A percentile compares a stretch with the other conserved stretches of the same genome.
phyloP scores from a whole-genome alignment of 2,888 invertebrate genomes.

The Apoda limacodes region DNA sequence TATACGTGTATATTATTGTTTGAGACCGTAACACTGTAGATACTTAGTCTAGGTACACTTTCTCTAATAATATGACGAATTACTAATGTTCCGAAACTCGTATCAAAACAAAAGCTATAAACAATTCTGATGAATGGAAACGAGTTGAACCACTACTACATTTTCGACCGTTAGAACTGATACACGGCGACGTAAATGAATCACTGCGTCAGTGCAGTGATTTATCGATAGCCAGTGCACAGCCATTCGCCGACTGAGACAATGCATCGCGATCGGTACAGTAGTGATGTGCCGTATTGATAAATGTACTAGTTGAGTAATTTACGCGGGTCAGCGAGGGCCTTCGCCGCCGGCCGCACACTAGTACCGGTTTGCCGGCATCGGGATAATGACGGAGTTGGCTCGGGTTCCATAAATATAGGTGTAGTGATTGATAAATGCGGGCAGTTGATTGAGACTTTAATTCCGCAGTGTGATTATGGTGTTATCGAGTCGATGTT shows the following conservation, averaged over 20 bases:
- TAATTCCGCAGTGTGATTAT: conserved; percentile 37
- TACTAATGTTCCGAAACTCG: too few relatives aligned
- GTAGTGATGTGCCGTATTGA: conserved; percentile 43
- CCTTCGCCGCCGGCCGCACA: conserved; percentile 27
- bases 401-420: conserved; percentile 28
- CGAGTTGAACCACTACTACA: not conserved
- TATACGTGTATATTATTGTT: too few relatives aligned
- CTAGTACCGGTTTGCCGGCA: conserved; percentile 24
- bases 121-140: conserved; percentile 11
- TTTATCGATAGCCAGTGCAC: conserved; percentile 11
- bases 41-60: too few relatives aligned
- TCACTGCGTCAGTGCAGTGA: conserved; percentile 2
- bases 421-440: conserved; percentile 43
- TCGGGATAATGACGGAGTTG: too few relatives aligned
- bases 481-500: conserved; percentile 30
- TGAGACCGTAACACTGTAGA: too few relatives aligned
- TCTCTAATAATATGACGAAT: too few relatives aligned
- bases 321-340: conserved; percentile 27
- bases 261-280: too few relatives aligned
- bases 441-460: conserved; percentile 46
- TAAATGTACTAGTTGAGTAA: conserved; percentile 44
- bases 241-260: conserved; percentile 33
- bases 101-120: too few relatives aligned
- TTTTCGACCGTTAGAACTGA: not conserved
- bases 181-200: not conserved